Evolutionary conservation across 2,113 vertebrate species (phyloP), one percentile per base, ranked within the genome.

Genomic region (Chloropsis hardwickii): DNA sequence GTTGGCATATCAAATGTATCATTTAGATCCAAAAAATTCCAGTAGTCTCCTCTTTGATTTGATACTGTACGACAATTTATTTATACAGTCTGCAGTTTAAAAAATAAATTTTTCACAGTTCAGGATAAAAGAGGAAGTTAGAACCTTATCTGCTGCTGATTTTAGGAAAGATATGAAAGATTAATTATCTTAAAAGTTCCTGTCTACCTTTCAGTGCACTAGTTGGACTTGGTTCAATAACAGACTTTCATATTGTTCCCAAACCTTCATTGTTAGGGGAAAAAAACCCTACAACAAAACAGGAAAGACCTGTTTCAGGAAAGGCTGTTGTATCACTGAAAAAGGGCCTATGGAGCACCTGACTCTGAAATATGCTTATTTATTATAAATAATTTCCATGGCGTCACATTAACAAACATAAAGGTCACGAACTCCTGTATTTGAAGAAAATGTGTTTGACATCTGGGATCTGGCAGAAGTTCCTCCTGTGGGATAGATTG

Each of bases 361-460:
- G 95, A 93, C 79, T 86, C 88, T 85, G 57, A 73, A 95, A 67
- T 80, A 81, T 14, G 14, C 61, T 84, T 90, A 79, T 92, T 97
- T 97, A 89, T 97, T 97, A 95, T 96, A 97, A 97, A 94, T 96
- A 83, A 96, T 97, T 97, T 97, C 97, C 96, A 91, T 94, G 94
- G 80, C 45, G 79, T 97, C 88, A 96, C 72, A 79, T 97, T 97
- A 95, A 95, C 94, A 97, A 98, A 96, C 86, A 95, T 84, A 76
- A 96, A 97, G 97, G 97, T 96, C 97, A 96, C 2, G 88, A 97
- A 97, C 98, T 95, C 86, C 76, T 84, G 85, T 96, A 96, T 98
- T 96, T 97, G 95, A 97, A 97, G 96, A 86, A 96, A 97, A 98
- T 92, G 91, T 97, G 90, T 96, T 97, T 97, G 96, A 97, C 97